Evolutionary conservation across 2,888 invertebrate genomes (phyloP).

Genomic region (Kryphioiulus occultus): DNA sequence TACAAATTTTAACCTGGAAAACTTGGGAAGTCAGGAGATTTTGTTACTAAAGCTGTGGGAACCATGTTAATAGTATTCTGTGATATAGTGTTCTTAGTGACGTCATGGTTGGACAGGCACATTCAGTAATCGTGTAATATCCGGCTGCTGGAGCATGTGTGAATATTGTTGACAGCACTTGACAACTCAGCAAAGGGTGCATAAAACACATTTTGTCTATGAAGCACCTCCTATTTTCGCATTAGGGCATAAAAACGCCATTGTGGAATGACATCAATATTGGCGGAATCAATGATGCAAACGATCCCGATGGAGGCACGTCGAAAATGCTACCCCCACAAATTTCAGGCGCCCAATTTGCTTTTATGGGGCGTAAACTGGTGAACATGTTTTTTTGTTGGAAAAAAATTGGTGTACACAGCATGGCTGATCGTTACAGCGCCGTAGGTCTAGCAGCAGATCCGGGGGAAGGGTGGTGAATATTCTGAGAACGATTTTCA

Average conservation of each 20-base stretch:
- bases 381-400: not conserved
- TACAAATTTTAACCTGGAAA: too few relatives aligned
- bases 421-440: not conserved
- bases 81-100: too few relatives aligned
- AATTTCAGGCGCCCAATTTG: not conserved
- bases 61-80: too few relatives aligned
- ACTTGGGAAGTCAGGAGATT: too few relatives aligned
- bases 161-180: too few relatives aligned
- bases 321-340: not conserved
- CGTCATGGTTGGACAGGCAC: not conserved
- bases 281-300: not conserved
- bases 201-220: too few relatives aligned
- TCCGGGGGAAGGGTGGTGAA: not conserved
- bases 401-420: not conserved
- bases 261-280: constrained; percentile 4
- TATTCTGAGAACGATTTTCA: not conserved
- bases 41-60: too few relatives aligned
- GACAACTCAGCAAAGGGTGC: not conserved
- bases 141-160: too few relatives aligned
- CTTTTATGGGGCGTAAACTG: not conserved
- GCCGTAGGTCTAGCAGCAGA: not conserved
- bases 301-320: not conserved
- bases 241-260: not conserved
- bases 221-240: not conserved
- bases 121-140: not conserved